These are phyloP conservation scores for Parnassius orleans DNA, from an alignment of 2,888 invertebrate genomes.

Conservation along the genomic window DNA sequence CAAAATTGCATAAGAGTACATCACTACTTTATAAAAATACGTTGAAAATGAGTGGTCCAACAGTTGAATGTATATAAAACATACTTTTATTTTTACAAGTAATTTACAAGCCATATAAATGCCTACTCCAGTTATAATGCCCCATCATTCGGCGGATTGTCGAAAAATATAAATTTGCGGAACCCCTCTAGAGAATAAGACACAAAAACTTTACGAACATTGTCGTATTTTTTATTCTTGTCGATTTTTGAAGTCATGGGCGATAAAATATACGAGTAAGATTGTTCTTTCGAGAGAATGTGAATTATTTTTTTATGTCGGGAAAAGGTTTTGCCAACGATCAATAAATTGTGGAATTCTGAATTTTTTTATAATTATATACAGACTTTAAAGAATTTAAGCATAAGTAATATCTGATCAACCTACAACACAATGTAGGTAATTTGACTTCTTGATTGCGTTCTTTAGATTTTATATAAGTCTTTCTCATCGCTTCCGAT, in stretches of 20 bases:
- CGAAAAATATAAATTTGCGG: constrained; percentile 20
- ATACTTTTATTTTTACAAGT: background rate
- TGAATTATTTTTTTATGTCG: background rate
- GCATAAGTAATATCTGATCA: background rate
- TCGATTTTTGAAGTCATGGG: constrained; percentile 18
- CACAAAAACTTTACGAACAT: constrained; percentile 20
- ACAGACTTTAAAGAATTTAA: background rate
- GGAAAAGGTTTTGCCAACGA: background rate
- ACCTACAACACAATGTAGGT: background rate
- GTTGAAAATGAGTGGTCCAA: too few species aligned
- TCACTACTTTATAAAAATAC: too few species aligned
- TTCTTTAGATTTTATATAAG: too few species aligned
- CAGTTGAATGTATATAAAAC: too few species aligned
- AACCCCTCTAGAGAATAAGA: constrained; percentile 10
- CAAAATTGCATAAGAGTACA: too few species aligned
- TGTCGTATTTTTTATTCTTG: constrained; percentile 10
- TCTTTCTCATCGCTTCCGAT: too few species aligned
- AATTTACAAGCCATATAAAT: constrained; percentile 5
- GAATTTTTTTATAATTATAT: too few species aligned
- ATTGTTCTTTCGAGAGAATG: constrained; percentile 18
- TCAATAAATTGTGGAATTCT: background rate
- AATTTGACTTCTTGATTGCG: background rate
- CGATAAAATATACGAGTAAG: constrained; percentile 19
- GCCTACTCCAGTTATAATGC: constrained; percentile 8
- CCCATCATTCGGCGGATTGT: constrained; percentile 11